phyloP scores from a whole-genome alignment of 1,140 invertebrate species.

The Vanessa tameamea region DNA sequence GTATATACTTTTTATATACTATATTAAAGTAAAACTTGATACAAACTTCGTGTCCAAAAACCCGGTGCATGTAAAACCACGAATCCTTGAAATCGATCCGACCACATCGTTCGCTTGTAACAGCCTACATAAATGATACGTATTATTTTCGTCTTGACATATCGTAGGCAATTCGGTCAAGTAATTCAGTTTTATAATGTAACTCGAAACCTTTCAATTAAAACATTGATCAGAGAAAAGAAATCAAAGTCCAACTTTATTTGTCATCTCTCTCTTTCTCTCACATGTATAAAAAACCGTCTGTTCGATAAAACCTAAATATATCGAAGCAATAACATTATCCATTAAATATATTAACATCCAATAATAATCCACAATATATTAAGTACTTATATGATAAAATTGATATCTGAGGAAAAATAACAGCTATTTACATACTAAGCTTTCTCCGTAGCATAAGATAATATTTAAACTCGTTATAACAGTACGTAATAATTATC shows the following conservation, averaged over 20 bases:
- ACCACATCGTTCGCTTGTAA: conserved; percentile 64
- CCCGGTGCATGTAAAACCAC: conserved; percentile 49
- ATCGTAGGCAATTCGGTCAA: conserved; percentile 23
- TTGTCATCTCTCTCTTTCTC: neutral
- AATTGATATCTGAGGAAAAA: too few relatives aligned
- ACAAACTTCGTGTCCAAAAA: conserved; percentile 50
- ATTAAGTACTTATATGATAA: too few relatives aligned
- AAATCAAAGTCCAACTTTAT: neutral
- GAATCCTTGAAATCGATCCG: conserved; percentile 72
- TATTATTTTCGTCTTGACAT: conserved; percentile 41
- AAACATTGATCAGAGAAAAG: conserved; percentile 3
- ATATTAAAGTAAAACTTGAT: conserved; percentile 31
- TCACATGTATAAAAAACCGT: too few relatives aligned
- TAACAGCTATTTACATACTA: too few relatives aligned
- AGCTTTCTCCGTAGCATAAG: too few relatives aligned
- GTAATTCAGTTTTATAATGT: conserved; percentile 10
- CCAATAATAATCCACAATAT: too few relatives aligned
- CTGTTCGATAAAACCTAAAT: too few relatives aligned
- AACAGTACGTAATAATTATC: too few relatives aligned
- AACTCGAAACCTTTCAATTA: neutral
- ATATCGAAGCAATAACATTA: too few relatives aligned
- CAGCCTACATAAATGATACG: conserved; percentile 51
- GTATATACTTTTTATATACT: too few relatives aligned
- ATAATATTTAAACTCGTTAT: too few relatives aligned
- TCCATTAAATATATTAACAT: too few relatives aligned